Base-by-base conservation (phyloP, 2,113 vertebrate genomes). In the Arizona elegans region DNA sequence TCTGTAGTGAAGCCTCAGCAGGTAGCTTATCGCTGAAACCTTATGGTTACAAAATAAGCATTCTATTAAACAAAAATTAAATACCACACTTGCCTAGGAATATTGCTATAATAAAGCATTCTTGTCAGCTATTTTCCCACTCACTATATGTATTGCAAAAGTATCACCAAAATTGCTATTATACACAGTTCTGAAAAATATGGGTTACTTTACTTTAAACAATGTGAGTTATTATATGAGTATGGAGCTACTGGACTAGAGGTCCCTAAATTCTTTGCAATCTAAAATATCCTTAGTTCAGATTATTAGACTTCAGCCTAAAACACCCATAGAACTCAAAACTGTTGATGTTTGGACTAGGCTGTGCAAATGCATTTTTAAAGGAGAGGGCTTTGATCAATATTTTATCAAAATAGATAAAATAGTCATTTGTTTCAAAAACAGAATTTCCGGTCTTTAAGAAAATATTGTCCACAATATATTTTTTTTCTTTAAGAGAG, bases 11-110 rank as follows among this genome's bases (percentile, higher is more conserved):
- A 89, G 29, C 54, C 54, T 58, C 90, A 93, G 93, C 85, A 88
- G 86, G 90, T 91, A 91, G 38, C 93, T 85, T 55, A 93, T 91
- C 54, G 9, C 10, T 59, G n/a, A 85, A 91, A 47, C 65, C 62
- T 91, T 90, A 38, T 87, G 88, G 88, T 89, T 86, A 33, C 88
- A 86, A 86, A 93, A 85, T 90, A 93, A 86, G n/a, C 38, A 81
- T 29, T 54, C 86, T 52, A 91, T 93, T 93, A 93, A 91, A 59
- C 29, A 58, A 52, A 91, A 89, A 91, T 93, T 91, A 91, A 93
- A 59, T 29, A 59, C 53, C 55, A 47, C 29, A 23, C 29, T 91
- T 91, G 62, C 93, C 19, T 89, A 54, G n/a, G 54, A 85, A 93
- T 23, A 55, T 86, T 86, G 86, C 88, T 59, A 59, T 85, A 85